phyloP scores from a whole-genome alignment of 2,113 vertebrate species.

The Ochotona curzoniae region DNA sequence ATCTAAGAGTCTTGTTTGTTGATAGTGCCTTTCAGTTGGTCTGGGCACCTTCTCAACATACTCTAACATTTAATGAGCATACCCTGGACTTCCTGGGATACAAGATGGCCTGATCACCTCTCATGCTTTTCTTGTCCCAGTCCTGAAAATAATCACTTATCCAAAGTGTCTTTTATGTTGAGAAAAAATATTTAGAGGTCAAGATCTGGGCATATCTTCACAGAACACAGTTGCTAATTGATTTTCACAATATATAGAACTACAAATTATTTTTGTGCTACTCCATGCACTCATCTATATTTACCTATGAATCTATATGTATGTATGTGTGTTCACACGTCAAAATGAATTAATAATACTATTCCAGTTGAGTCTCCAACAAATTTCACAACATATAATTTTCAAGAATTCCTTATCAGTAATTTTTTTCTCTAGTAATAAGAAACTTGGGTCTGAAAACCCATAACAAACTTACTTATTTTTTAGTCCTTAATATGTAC shows the following conservation, averaged over 20 bases:
- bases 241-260: not conserved
- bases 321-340: not conserved
- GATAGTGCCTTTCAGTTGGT: not conserved
- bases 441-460: not conserved
- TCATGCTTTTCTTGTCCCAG: not conserved
- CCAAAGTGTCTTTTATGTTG: not conserved
- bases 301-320: not conserved
- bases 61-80: not conserved
- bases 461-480: not conserved
- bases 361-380: not conserved
- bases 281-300: not conserved
- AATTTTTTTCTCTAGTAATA: not conserved
- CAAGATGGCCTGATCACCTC: not conserved
- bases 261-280: not conserved
- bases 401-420: not conserved
- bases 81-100: not conserved
- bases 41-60: not conserved
- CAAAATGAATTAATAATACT: not conserved
- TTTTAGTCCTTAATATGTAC: not conserved
- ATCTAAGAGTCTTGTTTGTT: not conserved
- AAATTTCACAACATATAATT: not conserved
- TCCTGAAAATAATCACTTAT: not conserved
- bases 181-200: not conserved
- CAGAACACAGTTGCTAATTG: not conserved
- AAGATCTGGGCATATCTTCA: not conserved